A percentile compares a stretch with the other conserved stretches of the same genome.
These are phyloP conservation scores for Ectemnius continuus DNA, from an alignment of 2,888 invertebrate genomes.

Conservation along the genomic window DNA sequence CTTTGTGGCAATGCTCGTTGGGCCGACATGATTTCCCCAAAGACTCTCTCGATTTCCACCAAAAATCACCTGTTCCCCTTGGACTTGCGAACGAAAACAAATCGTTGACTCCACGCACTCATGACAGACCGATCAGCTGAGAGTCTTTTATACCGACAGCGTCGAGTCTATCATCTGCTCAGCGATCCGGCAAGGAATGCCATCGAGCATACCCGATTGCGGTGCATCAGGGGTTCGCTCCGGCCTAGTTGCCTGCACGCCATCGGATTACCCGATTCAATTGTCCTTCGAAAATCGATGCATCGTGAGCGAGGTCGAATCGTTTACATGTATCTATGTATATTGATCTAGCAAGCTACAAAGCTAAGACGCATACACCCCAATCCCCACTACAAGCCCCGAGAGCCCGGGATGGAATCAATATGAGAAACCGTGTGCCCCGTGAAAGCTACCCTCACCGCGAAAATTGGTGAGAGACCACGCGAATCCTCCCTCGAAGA, in stretches of 20 bases:
- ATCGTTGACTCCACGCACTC: neutral
- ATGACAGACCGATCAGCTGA: conserved; percentile 20
- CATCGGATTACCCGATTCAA: no score
- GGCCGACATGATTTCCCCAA: conserved; percentile 65
- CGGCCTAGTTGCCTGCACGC: no score
- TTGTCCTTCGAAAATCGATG: neutral
- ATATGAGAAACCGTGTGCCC: conserved; percentile 67
- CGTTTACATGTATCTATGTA: conserved; percentile 15
- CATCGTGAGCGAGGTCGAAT: conserved; percentile 13
- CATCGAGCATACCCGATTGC: neutral
- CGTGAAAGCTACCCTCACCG: conserved; percentile 50
- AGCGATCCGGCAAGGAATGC: neutral
- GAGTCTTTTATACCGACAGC: conserved; percentile 34
- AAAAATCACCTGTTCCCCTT: neutral
- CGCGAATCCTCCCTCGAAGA: neutral
- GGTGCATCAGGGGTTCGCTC: no score
- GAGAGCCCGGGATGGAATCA: conserved; percentile 66
- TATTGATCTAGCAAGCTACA: conserved; percentile 43
- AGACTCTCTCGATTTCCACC: neutral
- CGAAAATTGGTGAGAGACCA: conserved; percentile 35
- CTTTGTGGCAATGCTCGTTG: conserved; percentile 90
- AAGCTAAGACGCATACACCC: conserved; percentile 37
- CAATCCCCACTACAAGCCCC: conserved; percentile 62
- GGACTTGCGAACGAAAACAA: neutral
- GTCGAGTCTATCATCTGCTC: neutral